Percentiles rank a stretch among this genome's conserved stretches.
Evolutionary conservation across 2,113 vertebrate genomes (phyloP).

Genomic region (Cranoglanis bouderius): DNA sequence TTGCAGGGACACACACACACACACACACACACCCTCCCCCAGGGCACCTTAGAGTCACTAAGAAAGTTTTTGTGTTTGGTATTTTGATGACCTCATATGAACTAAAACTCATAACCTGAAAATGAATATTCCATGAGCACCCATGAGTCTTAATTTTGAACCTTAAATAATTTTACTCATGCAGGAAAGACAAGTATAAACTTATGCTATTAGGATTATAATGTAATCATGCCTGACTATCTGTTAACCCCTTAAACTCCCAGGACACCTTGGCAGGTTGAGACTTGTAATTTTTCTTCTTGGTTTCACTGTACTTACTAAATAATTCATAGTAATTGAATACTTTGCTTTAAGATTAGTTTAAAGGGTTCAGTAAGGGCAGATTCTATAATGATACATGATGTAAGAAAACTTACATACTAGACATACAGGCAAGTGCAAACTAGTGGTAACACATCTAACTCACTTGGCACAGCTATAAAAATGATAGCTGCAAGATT

Average conservation of each 20-base stretch:
- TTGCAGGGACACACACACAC: not conserved
- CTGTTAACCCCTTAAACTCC: not conserved
- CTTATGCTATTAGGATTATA: not conserved
- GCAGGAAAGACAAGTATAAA: not conserved
- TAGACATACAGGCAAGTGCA: not conserved
- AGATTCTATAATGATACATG: not conserved
- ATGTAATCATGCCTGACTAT: not conserved
- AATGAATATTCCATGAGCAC: not conserved
- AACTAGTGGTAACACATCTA: not conserved
- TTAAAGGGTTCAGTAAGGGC: not conserved
- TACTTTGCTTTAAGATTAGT: not conserved
- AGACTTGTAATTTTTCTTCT: not conserved
- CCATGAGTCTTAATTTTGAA: too few relatives aligned
- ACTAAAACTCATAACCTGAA: not conserved
- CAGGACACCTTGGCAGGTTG: not conserved
- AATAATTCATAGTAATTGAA: not conserved
- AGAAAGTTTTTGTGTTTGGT: not conserved
- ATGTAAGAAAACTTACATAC: not conserved
- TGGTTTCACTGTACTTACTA: not conserved
- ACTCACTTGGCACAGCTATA: not conserved
- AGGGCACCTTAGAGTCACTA: not conserved
- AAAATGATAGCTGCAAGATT: conserved; percentile 10
- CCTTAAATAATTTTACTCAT: not conserved
- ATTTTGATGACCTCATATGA: not conserved
- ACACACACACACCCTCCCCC: not conserved